Percentiles rank a stretch among this genome's conserved stretches.
These are phyloP conservation scores for Manacus vitellinus DNA, from an alignment of 2,113 vertebrate species.

Conservation along the genomic window DNA sequence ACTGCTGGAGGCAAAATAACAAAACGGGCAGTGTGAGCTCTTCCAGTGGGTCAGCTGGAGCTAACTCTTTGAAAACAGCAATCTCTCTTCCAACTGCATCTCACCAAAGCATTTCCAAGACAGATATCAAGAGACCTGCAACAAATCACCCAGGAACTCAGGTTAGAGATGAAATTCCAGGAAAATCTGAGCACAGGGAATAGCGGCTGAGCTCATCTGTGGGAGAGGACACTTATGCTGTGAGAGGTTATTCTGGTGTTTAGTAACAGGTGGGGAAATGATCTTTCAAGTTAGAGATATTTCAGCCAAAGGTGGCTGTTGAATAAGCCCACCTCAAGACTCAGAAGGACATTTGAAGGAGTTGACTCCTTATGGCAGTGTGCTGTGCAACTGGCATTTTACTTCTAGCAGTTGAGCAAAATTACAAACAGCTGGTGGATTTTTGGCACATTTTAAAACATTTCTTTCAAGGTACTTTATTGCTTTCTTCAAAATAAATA, in stretches of 20 bases:
- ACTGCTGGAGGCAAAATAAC: not conserved
- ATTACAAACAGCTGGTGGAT: constrained; percentile 66
- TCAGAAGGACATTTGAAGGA: constrained; percentile 66
- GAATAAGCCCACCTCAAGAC: not conserved
- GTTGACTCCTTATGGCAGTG: constrained; percentile 1
- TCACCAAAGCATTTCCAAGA: not conserved
- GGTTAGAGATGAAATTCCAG: not conserved
- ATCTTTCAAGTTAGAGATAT: not conserved
- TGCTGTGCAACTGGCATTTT: constrained; percentile 1
- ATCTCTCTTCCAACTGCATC: not conserved
- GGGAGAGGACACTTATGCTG: not conserved
- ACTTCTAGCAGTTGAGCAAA: constrained; percentile 53
- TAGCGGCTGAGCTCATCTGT: not conserved
- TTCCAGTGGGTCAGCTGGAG: not conserved
- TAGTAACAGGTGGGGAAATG: not conserved
- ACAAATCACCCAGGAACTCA: not conserved
- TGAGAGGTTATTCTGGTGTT: not conserved
- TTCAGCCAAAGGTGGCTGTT: not conserved
- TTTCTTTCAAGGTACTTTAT: constrained; percentile 61
- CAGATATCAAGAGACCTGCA: not conserved
- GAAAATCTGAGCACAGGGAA: not conserved
- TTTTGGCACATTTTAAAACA: constrained; percentile 47
- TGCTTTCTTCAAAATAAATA: constrained; percentile 55
- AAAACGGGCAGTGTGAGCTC: not conserved
- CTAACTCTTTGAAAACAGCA: not conserved